Base-by-base conservation (phyloP, 2,113 vertebrate genomes). In the Puffinus mauretanicus region DNA sequence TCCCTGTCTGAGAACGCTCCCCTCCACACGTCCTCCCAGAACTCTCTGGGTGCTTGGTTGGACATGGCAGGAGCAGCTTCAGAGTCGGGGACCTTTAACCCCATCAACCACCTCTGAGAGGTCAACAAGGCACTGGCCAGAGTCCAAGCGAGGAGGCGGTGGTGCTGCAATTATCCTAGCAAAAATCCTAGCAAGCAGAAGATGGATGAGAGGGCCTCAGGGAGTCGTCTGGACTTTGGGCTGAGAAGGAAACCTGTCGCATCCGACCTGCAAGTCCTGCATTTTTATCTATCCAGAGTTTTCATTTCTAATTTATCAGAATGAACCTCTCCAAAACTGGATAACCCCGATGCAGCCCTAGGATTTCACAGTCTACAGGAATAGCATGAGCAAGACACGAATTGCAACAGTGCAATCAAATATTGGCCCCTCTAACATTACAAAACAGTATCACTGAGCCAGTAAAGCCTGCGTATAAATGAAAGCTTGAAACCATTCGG, bases 31-130 rank as follows among this genome's bases (percentile, higher is more conserved):
- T 98, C 99, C 96, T 98, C 99, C 97, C 99, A 99, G 98, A 99
- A 98, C 97, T 99, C 99, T 71, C 99, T 99, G 99, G 99, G 99
- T 34, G 98, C 99, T 97, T 99, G 99, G 99, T 97, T 99, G 98
- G 99, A 99, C 98, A 98, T 99, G 98, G 97, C 99, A 51, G 99
- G 99, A 96, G 98, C 99, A 85, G 94, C 99, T 38, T 98, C 99
- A 34, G 99, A 99, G 98, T 97, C 99, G 20, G 98, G 99, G 97
- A 98, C 98, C 98, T 99, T 99, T 97, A 99, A 99, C 98, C 98
- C 99, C 92, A 98, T 99, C 98, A 99, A 99, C 98, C 99, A 99
- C 98, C 99, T 99, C 98, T 99, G 98, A 99, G 95, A 90, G 79
- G 86, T 90, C 79, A 30, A 72, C 93, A 91, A 86, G 93, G 96